Evolutionary conservation across 2,797 vertebrate species (phyloP).

Genomic region (Borostomias antarcticus): DNA sequence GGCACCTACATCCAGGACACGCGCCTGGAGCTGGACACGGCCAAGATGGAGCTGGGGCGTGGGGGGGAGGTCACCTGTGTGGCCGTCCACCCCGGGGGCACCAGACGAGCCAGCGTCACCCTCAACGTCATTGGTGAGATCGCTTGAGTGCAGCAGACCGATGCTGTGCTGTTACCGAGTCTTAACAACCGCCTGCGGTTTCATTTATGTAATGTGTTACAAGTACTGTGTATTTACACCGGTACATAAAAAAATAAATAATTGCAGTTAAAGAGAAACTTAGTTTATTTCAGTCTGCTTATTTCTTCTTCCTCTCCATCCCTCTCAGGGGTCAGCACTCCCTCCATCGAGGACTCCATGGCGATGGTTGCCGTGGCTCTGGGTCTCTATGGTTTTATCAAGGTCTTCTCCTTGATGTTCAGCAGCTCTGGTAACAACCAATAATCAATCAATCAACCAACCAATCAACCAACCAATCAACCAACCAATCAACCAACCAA

Average conservation of each 20-base stretch:
- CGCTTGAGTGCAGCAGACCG: background rate
- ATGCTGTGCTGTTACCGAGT: too few relatives aligned
- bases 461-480: background rate
- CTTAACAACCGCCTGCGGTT: too few relatives aligned
- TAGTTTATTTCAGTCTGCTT: background rate
- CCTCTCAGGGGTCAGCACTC: constrained; percentile 73
- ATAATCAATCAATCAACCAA: background rate
- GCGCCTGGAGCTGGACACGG: constrained; percentile 60
- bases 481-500: background rate
- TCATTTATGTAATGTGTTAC: too few relatives aligned
- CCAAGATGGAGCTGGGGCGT: constrained; percentile 65
- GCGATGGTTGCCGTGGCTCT: constrained; percentile 86
- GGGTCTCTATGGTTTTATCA: constrained; percentile 80
- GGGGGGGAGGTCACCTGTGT: constrained; percentile 76
- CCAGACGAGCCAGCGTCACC: constrained; percentile 49
- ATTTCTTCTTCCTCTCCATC: background rate
- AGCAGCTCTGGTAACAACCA: constrained; percentile 63
- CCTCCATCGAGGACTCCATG: constrained; percentile 82
- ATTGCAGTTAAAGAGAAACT: background rate
- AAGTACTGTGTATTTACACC: too few relatives aligned
- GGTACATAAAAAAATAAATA: too few relatives aligned
- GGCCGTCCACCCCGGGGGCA: constrained; percentile 69
- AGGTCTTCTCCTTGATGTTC: constrained; percentile 71
- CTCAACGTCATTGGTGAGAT: constrained; percentile 80
- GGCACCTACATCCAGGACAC: constrained; percentile 80